Evolutionary conservation across 2,797 vertebrate genomes (phyloP).

Genomic region (Pelochelys cantorii): DNA sequence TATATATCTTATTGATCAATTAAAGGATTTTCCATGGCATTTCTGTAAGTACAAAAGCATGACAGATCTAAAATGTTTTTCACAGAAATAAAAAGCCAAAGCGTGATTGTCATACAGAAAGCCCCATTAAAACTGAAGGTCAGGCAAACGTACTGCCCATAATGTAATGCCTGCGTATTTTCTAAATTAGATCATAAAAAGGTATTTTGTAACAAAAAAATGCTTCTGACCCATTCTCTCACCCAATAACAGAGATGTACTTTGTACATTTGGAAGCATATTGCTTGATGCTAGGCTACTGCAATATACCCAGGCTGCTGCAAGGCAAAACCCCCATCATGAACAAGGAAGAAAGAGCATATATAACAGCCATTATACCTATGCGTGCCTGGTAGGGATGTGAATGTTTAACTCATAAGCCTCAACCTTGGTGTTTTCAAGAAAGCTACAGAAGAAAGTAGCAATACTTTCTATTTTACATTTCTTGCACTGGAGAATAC

Average conservation of each 20-base stretch:
- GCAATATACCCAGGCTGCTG: neutral
- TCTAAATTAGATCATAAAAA: neutral
- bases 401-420: too few species aligned
- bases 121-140: neutral
- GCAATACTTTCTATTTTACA: slow-evolving; percentile 5
- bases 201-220: neutral
- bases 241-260: neutral
- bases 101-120: neutral
- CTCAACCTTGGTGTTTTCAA: neutral
- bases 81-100: neutral
- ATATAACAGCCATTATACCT: neutral
- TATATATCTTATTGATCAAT: neutral
- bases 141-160: neutral
- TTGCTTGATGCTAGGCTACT: neutral
- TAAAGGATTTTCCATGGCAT: neutral
- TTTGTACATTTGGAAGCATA: neutral
- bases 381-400: neutral
- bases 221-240: slow-evolving; percentile 23
- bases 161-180: neutral
- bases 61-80: neutral
- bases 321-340: neutral
- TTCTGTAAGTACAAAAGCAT: neutral
- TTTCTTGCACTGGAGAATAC: neutral
- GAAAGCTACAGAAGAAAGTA: neutral
- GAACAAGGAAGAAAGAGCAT: neutral